Evolutionary conservation across 2,797 vertebrate species (phyloP), one percentile per base, ranked within the genome.

Genomic region (Tarsius wallacei): DNA sequence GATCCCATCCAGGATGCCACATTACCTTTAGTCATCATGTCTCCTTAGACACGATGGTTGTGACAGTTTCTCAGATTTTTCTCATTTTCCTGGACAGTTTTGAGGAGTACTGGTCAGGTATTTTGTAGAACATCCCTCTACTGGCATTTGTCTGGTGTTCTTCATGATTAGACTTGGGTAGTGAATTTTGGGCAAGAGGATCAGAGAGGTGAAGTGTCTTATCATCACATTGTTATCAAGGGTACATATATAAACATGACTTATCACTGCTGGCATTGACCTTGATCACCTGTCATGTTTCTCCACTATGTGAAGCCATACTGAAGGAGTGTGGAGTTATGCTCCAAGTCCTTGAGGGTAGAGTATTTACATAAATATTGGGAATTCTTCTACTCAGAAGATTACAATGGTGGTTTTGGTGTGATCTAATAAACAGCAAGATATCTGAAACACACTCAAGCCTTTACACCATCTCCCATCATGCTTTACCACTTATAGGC

Each of bases 11-110:
- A 51, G 57, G 28, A 66, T n/a, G 78, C 66, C 83, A 19, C 8
- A 63, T 63, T 63, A 36, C 42, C 63, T 53, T 91, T 66, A n/a
- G 24, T 31, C 9, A 53, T 74, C 8, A 22, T 8, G 14, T 86
- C 74, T 55, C 31, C 51, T 31, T 55, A 74, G 42, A 17, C 31
- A 49, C 22, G 55, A 31, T 55, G 51, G 33, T 51, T 93, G 16
- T 81, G 53, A 47, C 17, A 57, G 53, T 87, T 74, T 36, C 61
- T 93, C 57, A 77, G 64, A 71, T 70, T 70, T 70, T 70, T 70
- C 68, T 70, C 64, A 33, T 70, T 94, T 93, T 88, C 78, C 59
- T 74, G 57, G 63, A n/a, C n/a, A 66, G 13, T 61, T 64, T 53
- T 36, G 21, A 77, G 88, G 81, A 59, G 42, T 16, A 17, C 33